These are phyloP conservation scores for Thereva nobilitata DNA, from an alignment of 2,888 invertebrate genomes.

Conservation along the genomic window DNA sequence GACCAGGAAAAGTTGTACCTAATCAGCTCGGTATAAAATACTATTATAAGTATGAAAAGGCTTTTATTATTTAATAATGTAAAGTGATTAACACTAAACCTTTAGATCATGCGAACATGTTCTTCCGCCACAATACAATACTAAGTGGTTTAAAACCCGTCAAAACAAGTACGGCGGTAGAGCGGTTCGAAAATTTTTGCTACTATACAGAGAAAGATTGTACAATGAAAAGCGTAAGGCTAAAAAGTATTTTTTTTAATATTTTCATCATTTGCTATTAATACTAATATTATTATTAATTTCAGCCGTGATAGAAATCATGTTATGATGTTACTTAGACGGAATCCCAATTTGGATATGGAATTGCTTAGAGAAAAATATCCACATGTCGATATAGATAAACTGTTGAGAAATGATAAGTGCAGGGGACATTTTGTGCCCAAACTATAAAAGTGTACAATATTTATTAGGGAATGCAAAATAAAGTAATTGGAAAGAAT, in stretches of 20 bases:
- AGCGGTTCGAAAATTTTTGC: conserved; percentile 67
- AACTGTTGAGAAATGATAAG: conserved; percentile 63
- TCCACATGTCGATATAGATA: conserved; percentile 76
- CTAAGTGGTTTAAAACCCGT: conserved; percentile 65
- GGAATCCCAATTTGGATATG: conserved; percentile 77
- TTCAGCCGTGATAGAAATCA: conserved; percentile 66
- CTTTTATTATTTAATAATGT: conserved; percentile 1
- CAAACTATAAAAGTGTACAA: conserved; percentile 42
- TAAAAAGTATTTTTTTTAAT: conserved; percentile 59
- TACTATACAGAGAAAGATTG: conserved; percentile 69
- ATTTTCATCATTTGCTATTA: not conserved
- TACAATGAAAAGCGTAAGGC: conserved; percentile 63
- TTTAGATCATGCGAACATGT: conserved; percentile 64
- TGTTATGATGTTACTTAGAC: conserved; percentile 70
- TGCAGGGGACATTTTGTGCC: conserved; percentile 67
- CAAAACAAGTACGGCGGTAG: conserved; percentile 62
- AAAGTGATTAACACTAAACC: not conserved
- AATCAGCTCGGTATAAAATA: conserved; percentile 67
- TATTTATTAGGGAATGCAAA: not conserved
- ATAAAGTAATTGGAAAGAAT: too few relatives aligned
- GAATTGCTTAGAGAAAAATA: conserved; percentile 71
- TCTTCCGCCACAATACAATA: conserved; percentile 71
- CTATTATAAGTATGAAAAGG: conserved; percentile 58
- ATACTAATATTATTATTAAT: conserved; percentile 43
- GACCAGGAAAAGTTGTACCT: conserved; percentile 65